phyloP scores from a whole-genome alignment of 2,797 vertebrate genomes.

The Eulemur rubriventer region DNA sequence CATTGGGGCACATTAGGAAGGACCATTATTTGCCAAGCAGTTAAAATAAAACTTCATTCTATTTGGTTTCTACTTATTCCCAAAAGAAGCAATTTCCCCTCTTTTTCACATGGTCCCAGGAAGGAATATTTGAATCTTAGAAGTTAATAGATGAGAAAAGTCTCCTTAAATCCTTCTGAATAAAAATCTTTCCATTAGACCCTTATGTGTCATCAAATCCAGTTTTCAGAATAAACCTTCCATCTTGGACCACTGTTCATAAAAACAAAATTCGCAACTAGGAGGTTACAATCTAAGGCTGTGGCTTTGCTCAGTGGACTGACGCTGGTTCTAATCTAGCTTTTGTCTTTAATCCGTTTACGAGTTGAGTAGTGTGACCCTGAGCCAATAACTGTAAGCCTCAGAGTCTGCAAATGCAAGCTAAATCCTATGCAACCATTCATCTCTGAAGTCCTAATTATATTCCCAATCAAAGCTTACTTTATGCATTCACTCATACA shows the following conservation, averaged over 20 bases:
- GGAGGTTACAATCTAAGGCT: neutral
- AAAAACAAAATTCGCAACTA: neutral
- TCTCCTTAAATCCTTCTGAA: neutral
- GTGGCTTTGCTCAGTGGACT: neutral
- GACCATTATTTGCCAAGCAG: neutral
- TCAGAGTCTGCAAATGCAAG: neutral
- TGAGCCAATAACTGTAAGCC: neutral
- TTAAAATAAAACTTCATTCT: slow-evolving; percentile 26
- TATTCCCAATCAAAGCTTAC: neutral
- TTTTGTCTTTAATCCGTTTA: neutral
- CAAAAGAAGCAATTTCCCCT: neutral
- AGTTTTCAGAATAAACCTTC: neutral
- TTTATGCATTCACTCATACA: neutral
- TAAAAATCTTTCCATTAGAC: neutral
- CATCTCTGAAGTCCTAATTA: neutral
- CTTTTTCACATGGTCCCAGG: neutral
- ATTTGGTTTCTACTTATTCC: neutral
- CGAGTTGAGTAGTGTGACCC: neutral
- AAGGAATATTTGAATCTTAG: neutral
- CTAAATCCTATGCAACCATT: neutral
- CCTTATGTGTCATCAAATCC: neutral
- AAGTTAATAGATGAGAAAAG: neutral
- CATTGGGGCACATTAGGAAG: neutral
- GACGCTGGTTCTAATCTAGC: neutral
- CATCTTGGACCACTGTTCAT: neutral